A percentile compares a stretch with the other conserved stretches of the same genome.
phyloP scores from a whole-genome alignment of 2,797 vertebrate species.

The Poeciliopsis paucimaculata region DNA sequence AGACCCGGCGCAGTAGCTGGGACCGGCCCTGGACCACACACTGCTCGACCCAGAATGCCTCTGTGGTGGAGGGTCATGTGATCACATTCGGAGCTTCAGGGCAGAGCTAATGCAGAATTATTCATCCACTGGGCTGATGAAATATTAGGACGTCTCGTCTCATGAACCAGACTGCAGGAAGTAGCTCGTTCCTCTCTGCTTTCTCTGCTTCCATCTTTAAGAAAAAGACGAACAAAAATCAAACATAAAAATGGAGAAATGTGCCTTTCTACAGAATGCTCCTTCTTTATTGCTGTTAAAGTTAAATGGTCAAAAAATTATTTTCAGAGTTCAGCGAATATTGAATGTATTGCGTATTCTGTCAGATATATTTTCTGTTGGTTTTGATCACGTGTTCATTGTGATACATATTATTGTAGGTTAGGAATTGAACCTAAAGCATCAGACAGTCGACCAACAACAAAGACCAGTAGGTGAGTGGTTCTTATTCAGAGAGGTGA shows the following conservation, averaged over 20 bases:
- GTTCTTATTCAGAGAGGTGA: not conserved
- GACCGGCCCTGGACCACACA: conserved; percentile 5
- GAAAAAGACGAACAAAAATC: not conserved
- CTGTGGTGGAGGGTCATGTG: conserved; percentile 9
- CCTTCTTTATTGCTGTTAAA: not conserved
- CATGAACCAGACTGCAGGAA: not conserved
- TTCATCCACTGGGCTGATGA: not conserved
- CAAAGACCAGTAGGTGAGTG: not conserved
- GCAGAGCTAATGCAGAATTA: not conserved
- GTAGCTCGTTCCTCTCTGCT: too few relatives aligned
- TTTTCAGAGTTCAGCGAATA: not conserved
- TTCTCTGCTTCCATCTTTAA: not conserved
- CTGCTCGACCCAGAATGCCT: conserved; percentile 18
- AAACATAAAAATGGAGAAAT: not conserved
- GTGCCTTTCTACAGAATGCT: not conserved
- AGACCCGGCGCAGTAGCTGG: conserved; percentile 1
- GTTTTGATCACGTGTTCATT: too few relatives aligned
- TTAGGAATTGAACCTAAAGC: not conserved
- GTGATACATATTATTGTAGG: too few relatives aligned
- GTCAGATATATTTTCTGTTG: too few relatives aligned
- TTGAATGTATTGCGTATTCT: too few relatives aligned
- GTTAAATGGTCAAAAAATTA: not conserved
- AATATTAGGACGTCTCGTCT: not conserved
- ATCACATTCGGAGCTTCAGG: conserved; percentile 3
- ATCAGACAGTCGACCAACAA: not conserved